phyloP scores from a whole-genome alignment of 2,797 vertebrate species.

The Pipistrellus pipistrellus region DNA sequence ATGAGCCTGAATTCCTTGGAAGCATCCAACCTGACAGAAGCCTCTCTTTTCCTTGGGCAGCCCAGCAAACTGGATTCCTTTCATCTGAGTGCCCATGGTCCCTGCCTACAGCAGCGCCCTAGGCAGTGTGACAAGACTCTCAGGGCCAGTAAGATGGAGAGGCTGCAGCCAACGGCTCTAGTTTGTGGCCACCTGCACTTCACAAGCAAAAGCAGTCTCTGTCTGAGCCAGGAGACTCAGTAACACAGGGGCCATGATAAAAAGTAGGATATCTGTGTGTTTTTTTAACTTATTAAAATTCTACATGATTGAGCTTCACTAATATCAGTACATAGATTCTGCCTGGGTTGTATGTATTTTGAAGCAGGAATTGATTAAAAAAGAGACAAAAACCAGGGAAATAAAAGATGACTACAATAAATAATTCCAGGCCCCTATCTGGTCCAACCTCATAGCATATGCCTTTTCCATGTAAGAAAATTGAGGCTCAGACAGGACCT shows the following conservation, averaged over 20 bases:
- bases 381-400: neutral
- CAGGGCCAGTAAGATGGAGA: neutral
- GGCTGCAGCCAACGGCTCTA: rapidly evolving
- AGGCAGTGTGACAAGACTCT: neutral
- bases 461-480: neutral
- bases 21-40: neutral
- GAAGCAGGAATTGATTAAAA: neutral
- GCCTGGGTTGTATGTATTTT: neutral
- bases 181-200: neutral
- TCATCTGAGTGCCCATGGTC: rapidly evolving
- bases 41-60: neutral
- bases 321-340: neutral
- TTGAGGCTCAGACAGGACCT: neutral
- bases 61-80: neutral
- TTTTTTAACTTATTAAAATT: neutral
- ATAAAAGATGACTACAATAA: neutral
- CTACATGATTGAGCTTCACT: neutral
- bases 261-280: neutral
- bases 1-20: neutral
- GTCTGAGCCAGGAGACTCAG: neutral
- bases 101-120: slow-evolving; percentile 47
- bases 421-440: neutral
- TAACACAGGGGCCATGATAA: rapidly evolving
- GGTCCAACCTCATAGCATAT: neutral
- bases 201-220: neutral